These are phyloP conservation scores for Solen grandis DNA, from an alignment of 1,140 invertebrate species.

Conservation along the genomic window DNA sequence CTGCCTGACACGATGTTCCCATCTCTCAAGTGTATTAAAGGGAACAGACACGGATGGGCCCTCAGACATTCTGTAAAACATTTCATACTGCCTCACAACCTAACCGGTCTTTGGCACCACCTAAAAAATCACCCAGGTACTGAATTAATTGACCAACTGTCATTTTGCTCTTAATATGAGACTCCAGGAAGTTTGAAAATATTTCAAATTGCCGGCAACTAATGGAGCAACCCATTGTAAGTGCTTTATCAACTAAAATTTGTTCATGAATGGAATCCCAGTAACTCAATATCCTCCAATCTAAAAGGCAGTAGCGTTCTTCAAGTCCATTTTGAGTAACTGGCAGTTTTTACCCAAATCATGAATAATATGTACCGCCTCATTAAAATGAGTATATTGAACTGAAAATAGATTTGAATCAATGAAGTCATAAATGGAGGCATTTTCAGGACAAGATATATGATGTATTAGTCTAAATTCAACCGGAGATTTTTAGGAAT, in stretches of 20 bases:
- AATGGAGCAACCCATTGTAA: conserved; percentile 13
- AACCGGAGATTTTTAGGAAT: neutral
- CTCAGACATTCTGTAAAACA: neutral
- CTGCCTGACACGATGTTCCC: too few relatives aligned
- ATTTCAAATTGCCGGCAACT: neutral
- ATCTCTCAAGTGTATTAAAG: too few relatives aligned
- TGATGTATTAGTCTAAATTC: conserved; percentile 19
- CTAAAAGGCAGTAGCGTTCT: conserved; percentile 12
- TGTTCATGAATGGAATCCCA: conserved; percentile 9
- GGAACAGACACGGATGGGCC: too few relatives aligned
- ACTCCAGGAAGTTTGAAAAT: conserved; percentile 26
- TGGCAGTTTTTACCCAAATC: too few relatives aligned
- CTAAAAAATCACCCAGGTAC: conserved; percentile 31
- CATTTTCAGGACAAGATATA: neutral
- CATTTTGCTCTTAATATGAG: neutral
- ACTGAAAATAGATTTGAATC: conserved; percentile 17
- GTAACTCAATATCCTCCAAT: conserved; percentile 3
- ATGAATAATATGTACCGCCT: neutral
- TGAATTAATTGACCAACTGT: neutral
- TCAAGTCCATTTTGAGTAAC: conserved; percentile 7
- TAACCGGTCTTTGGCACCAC: neutral
- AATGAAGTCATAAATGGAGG: conserved; percentile 17
- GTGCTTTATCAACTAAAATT: conserved; percentile 34
- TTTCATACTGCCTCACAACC: neutral
- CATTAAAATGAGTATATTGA: conserved; percentile 24